These are phyloP conservation scores for Aplocera efformata DNA, from an alignment of 2,888 invertebrate genomes.

Conservation along the genomic window DNA sequence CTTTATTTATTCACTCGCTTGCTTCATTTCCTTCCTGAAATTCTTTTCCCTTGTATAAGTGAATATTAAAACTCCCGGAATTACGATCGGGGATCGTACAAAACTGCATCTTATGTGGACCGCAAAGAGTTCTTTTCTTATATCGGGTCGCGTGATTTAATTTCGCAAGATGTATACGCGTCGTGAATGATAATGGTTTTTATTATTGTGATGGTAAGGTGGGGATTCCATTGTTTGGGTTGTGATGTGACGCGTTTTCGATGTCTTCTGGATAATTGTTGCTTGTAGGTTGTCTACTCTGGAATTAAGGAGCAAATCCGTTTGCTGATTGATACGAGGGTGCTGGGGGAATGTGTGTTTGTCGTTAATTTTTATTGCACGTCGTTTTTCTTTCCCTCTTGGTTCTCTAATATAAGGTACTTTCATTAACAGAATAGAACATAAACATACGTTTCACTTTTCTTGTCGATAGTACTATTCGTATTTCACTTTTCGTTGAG, in stretches of 20 bases:
- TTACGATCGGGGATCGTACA: slow-evolving; percentile 28
- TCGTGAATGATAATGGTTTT: slow-evolving; percentile 34
- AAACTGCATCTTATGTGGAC: slow-evolving; percentile 38
- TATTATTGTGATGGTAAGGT: slow-evolving; percentile 39
- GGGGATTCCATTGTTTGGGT: slow-evolving; percentile 35
- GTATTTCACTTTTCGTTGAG: too few relatives aligned
- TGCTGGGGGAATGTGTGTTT: slow-evolving; percentile 33
- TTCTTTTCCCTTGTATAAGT: slow-evolving; percentile 75
- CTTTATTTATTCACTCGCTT: slow-evolving; percentile 73
- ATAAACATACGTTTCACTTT: too few relatives aligned
- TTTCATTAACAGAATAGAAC: neutral
- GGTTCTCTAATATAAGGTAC: slow-evolving; percentile 9
- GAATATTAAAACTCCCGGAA: slow-evolving; percentile 71
- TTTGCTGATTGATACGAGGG: slow-evolving; percentile 70
- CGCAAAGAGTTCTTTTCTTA: slow-evolving; percentile 37
- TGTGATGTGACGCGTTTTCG: slow-evolving; percentile 21
- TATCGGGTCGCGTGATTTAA: slow-evolving; percentile 42
- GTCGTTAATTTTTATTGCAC: slow-evolving; percentile 66
- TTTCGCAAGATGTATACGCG: slow-evolving; percentile 37
- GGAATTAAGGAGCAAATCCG: slow-evolving; percentile 75
- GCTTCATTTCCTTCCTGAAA: slow-evolving; percentile 76
- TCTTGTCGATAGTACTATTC: too few relatives aligned
- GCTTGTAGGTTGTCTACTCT: slow-evolving; percentile 74
- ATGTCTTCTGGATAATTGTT: slow-evolving; percentile 73
- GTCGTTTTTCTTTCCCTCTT: slow-evolving; percentile 40